These are phyloP conservation scores for Phragmatobia fuliginosa DNA, from an alignment of 2,888 invertebrate species.

Conservation along the genomic window DNA sequence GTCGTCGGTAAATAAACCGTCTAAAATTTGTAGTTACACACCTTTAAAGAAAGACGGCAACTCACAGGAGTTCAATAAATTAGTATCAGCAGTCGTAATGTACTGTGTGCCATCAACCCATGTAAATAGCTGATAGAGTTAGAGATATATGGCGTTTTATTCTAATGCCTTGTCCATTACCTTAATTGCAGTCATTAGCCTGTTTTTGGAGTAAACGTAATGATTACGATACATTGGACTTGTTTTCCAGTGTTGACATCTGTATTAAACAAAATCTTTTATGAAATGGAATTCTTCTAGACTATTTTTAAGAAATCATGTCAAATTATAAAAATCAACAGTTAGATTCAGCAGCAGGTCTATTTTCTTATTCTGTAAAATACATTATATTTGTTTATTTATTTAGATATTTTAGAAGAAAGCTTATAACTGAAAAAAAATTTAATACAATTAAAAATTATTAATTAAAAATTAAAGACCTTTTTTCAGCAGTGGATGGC, in stretches of 20 bases:
- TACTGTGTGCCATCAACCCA: slow-evolving; percentile 9
- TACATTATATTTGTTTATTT: too few species aligned
- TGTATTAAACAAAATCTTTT: slow-evolving; percentile 28
- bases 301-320: too few species aligned
- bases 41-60: neutral
- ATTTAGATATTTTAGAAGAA: too few species aligned
- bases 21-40: neutral
- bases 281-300: slow-evolving; percentile 35
- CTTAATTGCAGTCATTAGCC: slow-evolving; percentile 51
- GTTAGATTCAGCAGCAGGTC: too few species aligned
- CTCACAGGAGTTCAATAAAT: neutral
- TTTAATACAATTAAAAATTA: too few species aligned
- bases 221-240: slow-evolving; percentile 24
- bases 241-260: slow-evolving; percentile 22
- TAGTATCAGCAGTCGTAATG: slow-evolving; percentile 7
- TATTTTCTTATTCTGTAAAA: too few species aligned
- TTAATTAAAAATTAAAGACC: too few species aligned
- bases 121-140: slow-evolving; percentile 17
- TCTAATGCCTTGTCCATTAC: slow-evolving; percentile 48
- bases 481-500: too few species aligned
- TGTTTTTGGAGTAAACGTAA: slow-evolving; percentile 38
- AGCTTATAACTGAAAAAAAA: too few species aligned
- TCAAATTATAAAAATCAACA: too few species aligned
- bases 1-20: too few species aligned
- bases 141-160: slow-evolving; percentile 23